These are phyloP conservation scores for Telmatochromis sp. DNA, from an alignment of 2,113 vertebrate genomes.

Conservation along the genomic window DNA sequence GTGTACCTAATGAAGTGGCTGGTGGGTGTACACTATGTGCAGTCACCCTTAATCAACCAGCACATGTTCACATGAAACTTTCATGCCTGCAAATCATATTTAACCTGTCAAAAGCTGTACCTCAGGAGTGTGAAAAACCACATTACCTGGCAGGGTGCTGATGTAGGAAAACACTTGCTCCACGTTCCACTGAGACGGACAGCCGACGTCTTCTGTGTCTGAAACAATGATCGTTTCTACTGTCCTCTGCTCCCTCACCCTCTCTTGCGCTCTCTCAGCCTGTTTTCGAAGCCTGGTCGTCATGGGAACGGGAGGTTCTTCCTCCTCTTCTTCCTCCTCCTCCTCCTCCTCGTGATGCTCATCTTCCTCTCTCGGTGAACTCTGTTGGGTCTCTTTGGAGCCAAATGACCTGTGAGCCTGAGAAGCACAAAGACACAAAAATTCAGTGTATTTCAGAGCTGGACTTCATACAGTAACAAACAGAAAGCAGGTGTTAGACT, in stretches of 20 bases:
- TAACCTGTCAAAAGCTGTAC: background rate
- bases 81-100: background rate
- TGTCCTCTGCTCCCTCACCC: conserved; percentile 67
- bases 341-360: background rate
- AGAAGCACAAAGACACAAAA: background rate
- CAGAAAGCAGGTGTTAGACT: background rate
- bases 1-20: background rate
- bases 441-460: background rate
- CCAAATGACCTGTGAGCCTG: conserved; percentile 79
- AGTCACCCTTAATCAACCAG: background rate
- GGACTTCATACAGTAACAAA: background rate
- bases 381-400: conserved; percentile 68
- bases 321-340: conserved; percentile 51
- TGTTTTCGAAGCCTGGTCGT: conserved; percentile 83
- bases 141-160: conserved; percentile 80
- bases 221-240: conserved; percentile 69
- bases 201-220: conserved; percentile 66
- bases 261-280: conserved; percentile 73
- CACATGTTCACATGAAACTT: background rate
- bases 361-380: conserved; percentile 7
- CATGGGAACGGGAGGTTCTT: conserved; percentile 78
- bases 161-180: conserved; percentile 89
- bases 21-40: background rate
- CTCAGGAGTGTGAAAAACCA: rapidly evolving
- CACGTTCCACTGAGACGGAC: conserved; percentile 83